Evolutionary conservation across 2,113 vertebrate species (phyloP), one percentile per base, ranked within the genome.

Genomic region (Rhadina sibilatrix): DNA sequence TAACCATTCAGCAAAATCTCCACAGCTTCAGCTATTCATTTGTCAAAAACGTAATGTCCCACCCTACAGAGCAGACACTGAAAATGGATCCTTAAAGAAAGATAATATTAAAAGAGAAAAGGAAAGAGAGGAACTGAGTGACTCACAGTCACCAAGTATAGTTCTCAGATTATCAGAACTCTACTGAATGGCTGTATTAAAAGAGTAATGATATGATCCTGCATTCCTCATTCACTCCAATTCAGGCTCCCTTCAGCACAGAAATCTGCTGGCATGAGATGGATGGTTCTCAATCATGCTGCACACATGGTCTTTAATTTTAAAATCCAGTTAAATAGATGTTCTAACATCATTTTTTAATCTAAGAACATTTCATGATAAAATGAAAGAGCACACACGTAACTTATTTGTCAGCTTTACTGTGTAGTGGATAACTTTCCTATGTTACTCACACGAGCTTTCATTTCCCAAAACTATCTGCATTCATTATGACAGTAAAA

Each of bases 371-470:
- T 81, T 91, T 79, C 86, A 91, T 35, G 92, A 89, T 91, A 94
- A 93, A 93, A 95, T 93, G 90, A 92, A 96, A 80, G 77, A 95
- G 65, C 28, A 71, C 90, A 52, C 89, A 87, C 47, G 71, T 86
- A 96, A 91, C 81, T 95, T 97, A 96, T 96, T 79, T 93, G 70
- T 93, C 90, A 97, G 69, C 71, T 75, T 88, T 85, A 77, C 86
- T 53, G 52, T 63, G 86, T 7, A 68, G 84, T 30, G 75, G 74
- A 61, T 91, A 93, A 56, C 87, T 90, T 93, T 91, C 79, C 69
- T 72, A 38, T 86, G 80, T 87, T 92, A 77, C 90, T 97, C 95
- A 94, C 94, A 84, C 12, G 4, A 90, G 92, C 65, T 65, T 63
- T 89, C 95, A 82, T 69, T 96, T 91, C 89, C 79, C 61, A 86